These are phyloP conservation scores for Babylonia areolata DNA, from an alignment of 1,140 invertebrate species.

Conservation along the genomic window DNA sequence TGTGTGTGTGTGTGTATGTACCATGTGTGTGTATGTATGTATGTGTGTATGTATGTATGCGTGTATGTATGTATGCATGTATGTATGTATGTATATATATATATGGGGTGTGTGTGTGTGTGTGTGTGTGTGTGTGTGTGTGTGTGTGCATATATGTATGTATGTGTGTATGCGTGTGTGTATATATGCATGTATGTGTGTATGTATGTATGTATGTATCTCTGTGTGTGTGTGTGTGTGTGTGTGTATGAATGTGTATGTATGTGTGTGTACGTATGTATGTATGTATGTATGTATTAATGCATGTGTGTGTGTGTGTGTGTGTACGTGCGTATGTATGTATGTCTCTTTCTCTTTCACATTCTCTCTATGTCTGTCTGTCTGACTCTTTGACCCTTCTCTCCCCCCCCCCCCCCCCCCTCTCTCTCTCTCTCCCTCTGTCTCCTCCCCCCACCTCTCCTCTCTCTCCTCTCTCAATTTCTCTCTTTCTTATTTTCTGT, in stretches of 20 bases:
- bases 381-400: not conserved
- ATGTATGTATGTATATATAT: not conserved
- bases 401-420: not conserved
- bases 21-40: not conserved
- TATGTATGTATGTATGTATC: not conserved
- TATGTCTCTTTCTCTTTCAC: too few species aligned
- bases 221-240: constrained; percentile 3
- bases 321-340: not conserved
- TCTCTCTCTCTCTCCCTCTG: not conserved
- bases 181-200: not conserved
- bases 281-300: not conserved
- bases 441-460: not conserved
- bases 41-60: not conserved
- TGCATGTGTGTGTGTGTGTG: not conserved
- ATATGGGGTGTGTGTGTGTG: not conserved
- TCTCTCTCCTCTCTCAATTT: not conserved
- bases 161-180: constrained; percentile 10
- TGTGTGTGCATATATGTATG: not conserved
- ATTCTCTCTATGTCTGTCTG: too few species aligned
- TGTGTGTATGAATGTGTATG: not conserved
- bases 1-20: not conserved
- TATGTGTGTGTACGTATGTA: not conserved
- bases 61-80: not conserved
- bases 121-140: constrained; percentile 26
- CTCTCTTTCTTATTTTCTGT: not conserved